Base-by-base conservation (phyloP, 2,797 vertebrate genomes). In the Gallinago nigripennis region DNA sequence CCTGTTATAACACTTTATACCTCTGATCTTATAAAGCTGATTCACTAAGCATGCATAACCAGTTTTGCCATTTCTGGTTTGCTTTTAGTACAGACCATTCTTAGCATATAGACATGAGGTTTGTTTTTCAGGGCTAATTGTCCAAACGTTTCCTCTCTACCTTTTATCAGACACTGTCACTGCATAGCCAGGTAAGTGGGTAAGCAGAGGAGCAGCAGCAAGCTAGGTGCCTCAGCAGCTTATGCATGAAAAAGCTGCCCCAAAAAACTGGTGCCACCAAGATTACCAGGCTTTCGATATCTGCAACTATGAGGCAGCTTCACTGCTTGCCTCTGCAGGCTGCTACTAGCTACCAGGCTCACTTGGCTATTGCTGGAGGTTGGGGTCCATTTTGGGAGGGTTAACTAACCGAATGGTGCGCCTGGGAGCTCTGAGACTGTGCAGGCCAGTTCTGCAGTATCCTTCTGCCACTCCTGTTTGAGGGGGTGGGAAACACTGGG, bases 321-420 rank as follows among this genome's bases (percentile, higher is more conserved):
- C 53, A n/a, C 8, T 65, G 9, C 27, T 71, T 64, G 9, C 20
- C 25, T 37, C 31, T n/a, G 23, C 23, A 37, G 72, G 31, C 33
- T 70, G 24, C 17, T 65, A 2, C 11, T 35, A 6, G n/a, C 11
- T 43, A 30, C 0, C 1, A 51, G 25, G 28, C 8, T 76, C 27
- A 16, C 25, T 35, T 63, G 31, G 27, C 41, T 56, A 31, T 63
- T 56, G 43, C 12, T 65, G 51, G 76, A n/a, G 35, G 18, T 56
- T 64, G 41, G 17, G 21, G 15, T 56, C 33, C 12, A 23, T 35
- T 31, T 31, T 11, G 21, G 33, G 57, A 33, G 53, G n/a, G 16
- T 24, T 69, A 43, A 33, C 0, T 3, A 37, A 6, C 7, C 16
- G 31, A 35, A 8, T 5, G 7, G 12, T 28, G 30, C 19, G 10